Percentiles rank a stretch among this genome's conserved stretches.
phyloP scores from a whole-genome alignment of 2,888 invertebrate genomes.

The Cartodere bifasciata region DNA sequence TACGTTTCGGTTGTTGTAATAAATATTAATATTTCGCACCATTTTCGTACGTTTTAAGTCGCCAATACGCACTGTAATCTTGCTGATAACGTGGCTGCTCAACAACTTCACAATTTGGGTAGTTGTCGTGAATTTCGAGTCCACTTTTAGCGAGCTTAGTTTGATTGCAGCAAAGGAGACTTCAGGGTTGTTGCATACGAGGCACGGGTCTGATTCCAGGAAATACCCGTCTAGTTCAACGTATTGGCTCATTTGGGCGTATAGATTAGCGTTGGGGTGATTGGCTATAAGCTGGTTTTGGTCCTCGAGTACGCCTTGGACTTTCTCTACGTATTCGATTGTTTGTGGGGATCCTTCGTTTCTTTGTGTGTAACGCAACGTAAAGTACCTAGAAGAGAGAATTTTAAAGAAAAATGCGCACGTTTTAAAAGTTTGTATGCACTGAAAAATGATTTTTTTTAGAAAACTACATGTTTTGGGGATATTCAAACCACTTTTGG shows the following conservation, averaged over 20 bases:
- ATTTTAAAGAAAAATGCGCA: too few species aligned
- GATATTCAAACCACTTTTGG: too few species aligned
- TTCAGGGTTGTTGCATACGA: slow-evolving; percentile 97
- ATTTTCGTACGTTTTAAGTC: slow-evolving; percentile 95
- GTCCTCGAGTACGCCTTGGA: slow-evolving; percentile 71
- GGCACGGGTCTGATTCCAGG: slow-evolving; percentile 91
- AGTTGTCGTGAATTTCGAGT: slow-evolving; percentile 95
- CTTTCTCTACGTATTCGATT: slow-evolving; percentile 69
- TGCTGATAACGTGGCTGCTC: slow-evolving; percentile 89
- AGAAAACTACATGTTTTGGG: too few species aligned
- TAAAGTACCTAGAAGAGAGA: too few species aligned
- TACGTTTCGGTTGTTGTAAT: slow-evolving; percentile 91
- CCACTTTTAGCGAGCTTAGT: slow-evolving; percentile 84
- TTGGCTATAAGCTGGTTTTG: slow-evolving; percentile 81
- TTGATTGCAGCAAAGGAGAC: slow-evolving; percentile 85
- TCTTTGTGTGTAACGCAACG: slow-evolving; percentile 71
- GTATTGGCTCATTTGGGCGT: slow-evolving; percentile 83
- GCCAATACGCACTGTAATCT: slow-evolving; percentile 83
- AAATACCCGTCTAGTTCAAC: slow-evolving; percentile 94
- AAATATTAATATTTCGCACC: slow-evolving; percentile 91
- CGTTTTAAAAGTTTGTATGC: too few species aligned
- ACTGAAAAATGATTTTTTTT: too few species aligned
- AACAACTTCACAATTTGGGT: slow-evolving; percentile 95
- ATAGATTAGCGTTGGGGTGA: slow-evolving; percentile 89
- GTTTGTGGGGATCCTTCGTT: slow-evolving; percentile 39